Evolutionary conservation across 2,888 invertebrate genomes (phyloP).

Genomic region (Lacanobia wlatinum): DNA sequence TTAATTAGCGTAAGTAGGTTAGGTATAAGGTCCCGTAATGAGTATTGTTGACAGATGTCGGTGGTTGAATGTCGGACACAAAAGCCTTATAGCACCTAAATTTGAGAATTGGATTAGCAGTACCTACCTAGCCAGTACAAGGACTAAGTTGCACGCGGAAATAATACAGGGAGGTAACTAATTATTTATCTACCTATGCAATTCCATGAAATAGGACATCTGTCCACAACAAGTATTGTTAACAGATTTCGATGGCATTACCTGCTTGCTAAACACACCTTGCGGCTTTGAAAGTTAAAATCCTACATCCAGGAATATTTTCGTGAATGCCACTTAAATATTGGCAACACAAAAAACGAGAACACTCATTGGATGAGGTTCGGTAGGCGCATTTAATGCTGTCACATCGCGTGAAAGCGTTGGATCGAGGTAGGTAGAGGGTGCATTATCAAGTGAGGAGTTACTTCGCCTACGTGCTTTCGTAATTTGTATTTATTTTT

Average conservation of each 20-base stretch:
- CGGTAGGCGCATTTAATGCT: slow-evolving; percentile 21
- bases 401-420: slow-evolving; percentile 16
- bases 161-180: slow-evolving; percentile 28
- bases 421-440: slow-evolving; percentile 25
- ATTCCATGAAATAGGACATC: slow-evolving; percentile 8
- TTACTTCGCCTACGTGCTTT: slow-evolving; percentile 23
- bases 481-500: neutral
- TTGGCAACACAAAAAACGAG: neutral
- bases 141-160: neutral
- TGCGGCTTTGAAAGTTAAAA: slow-evolving; percentile 19
- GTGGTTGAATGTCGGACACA: slow-evolving; percentile 14
- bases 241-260: slow-evolving; percentile 31
- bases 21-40: slow-evolving; percentile 26
- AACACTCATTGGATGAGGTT: slow-evolving; percentile 36
- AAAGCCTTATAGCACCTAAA: neutral
- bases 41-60: slow-evolving; percentile 45
- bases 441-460: neutral
- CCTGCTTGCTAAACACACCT: slow-evolving; percentile 27
- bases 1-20: slow-evolving; percentile 32
- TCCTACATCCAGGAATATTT: neutral
- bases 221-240: slow-evolving; percentile 45
- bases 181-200: neutral
- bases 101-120: slow-evolving; percentile 14
- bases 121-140: neutral
- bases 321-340: slow-evolving; percentile 31